phyloP scores from a whole-genome alignment of 1,140 invertebrate species.

The Amphibalanus amphitrite region DNA sequence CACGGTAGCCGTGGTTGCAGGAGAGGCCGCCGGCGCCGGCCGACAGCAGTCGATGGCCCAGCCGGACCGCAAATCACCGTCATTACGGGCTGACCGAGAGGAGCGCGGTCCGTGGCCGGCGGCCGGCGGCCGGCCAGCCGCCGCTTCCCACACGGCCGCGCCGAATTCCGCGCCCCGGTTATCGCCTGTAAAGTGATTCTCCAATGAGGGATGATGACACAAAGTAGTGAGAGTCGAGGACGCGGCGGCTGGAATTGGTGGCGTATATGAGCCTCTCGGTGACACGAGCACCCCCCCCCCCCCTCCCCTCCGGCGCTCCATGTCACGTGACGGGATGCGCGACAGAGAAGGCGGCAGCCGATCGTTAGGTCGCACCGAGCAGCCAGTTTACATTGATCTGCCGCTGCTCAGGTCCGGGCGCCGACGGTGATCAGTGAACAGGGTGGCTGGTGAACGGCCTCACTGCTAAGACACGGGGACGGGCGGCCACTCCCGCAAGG shows the following conservation, averaged over 20 bases:
- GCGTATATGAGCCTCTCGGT: too few species aligned
- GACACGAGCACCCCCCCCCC: too few species aligned
- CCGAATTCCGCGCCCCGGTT: neutral
- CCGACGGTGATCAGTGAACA: too few species aligned
- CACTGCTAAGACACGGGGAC: too few species aligned
- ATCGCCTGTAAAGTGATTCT: neutral
- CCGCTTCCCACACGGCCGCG: neutral
- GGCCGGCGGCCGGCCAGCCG: neutral
- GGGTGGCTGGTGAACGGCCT: too few species aligned
- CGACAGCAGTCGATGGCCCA: neutral
- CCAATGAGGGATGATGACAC: conserved; percentile 1
- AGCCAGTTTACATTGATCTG: too few species aligned
- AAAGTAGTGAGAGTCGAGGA: neutral
- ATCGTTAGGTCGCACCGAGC: too few species aligned
- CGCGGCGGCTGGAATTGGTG: neutral
- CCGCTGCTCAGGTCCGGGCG: too few species aligned
- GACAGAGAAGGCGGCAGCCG: too few species aligned
- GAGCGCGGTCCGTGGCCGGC: neutral
- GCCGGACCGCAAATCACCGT: neutral
- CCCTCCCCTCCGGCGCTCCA: too few species aligned
- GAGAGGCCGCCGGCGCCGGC: neutral
- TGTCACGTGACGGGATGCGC: too few species aligned
- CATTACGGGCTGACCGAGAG: neutral
- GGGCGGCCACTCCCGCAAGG: too few species aligned
- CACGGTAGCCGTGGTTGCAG: neutral